Evolutionary conservation across 2,113 vertebrate species (phyloP).

Genomic region (Chiloscyllium plagiosum): DNA sequence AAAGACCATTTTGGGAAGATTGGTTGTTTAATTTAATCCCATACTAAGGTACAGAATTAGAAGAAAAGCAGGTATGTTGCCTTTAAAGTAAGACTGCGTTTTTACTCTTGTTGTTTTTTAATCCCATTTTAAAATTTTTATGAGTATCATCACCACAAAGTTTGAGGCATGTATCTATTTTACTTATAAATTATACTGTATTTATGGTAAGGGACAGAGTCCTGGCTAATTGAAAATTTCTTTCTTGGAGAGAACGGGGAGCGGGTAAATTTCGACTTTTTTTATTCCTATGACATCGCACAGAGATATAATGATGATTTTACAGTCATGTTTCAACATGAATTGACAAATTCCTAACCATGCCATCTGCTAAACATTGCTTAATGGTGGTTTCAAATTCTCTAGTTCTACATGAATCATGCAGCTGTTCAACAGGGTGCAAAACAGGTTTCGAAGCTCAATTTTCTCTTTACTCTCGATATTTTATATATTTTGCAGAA

Average conservation of each 20-base stretch:
- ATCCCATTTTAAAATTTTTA: neutral
- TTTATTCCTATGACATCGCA: neutral
- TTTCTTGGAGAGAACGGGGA: neutral
- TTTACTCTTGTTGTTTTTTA: neutral
- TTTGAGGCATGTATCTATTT: neutral
- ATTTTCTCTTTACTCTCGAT: neutral
- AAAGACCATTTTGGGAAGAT: neutral
- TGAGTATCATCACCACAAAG: neutral
- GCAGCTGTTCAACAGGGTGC: neutral
- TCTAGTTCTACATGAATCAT: neutral
- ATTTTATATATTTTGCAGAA: neutral
- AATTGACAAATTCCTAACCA: neutral
- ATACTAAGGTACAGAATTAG: neutral
- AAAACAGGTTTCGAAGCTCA: neutral
- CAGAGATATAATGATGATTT: neutral
- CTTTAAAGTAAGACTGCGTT: neutral
- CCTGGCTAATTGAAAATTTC: neutral
- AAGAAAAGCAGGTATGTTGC: neutral
- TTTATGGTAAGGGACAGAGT: neutral
- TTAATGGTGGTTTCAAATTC: neutral
- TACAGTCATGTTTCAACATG: neutral
- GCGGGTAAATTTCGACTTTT: neutral
- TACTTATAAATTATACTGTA: neutral
- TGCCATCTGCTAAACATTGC: neutral
- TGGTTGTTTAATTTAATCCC: neutral